Evolutionary conservation across 2,113 vertebrate genomes (phyloP), one percentile per base, ranked within the genome.

Genomic region (Hydrolagus affinis): DNA sequence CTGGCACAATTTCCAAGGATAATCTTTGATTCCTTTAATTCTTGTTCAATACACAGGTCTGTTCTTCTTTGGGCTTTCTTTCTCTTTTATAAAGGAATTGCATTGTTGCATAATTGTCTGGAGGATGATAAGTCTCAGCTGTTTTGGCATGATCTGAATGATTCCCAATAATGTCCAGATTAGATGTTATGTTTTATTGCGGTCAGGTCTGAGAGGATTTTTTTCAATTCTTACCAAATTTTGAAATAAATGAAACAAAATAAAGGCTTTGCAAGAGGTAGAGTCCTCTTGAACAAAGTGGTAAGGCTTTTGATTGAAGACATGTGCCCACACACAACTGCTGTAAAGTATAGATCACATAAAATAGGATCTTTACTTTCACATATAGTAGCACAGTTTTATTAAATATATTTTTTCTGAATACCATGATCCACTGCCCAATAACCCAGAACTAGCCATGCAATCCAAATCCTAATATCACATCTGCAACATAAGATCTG

Each of bases 151-250:
- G 10, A 14, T 72, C 30, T 9, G 30, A 72, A 30, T 72, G 11
- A 72, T 28, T 14, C 25, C 25, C 70, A 71, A 25, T 72, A 30
- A 30, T 72, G 70, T 72, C 1, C 32, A 30, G 25, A 73, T 73
- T 32, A 28, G 71, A 73, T 32, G 71, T 73, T 30, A 73, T 30
- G 71, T 73, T 73, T 73, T 73, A 73, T 32, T 73, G 70, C 21
- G 32, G 10, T 12, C 6, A 28, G 14, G 30, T 30, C 71, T 30
- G 10, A 73, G 71, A 3, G 25, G 28, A 32, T 12, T 73, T 73
- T 10, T 73, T 73, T 32, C 25, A 30, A 30, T 25, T 73, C 12
- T 73, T 28, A 73, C 71, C 7, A 11, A 30, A 11, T 7, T 30
- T 7, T 73, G 71, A 73, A 73, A 73, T 30, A 12, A 73, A 73